These are phyloP conservation scores for Drosophila quadrilineata DNA, from an alignment of 1,140 invertebrate genomes.

Conservation along the genomic window DNA sequence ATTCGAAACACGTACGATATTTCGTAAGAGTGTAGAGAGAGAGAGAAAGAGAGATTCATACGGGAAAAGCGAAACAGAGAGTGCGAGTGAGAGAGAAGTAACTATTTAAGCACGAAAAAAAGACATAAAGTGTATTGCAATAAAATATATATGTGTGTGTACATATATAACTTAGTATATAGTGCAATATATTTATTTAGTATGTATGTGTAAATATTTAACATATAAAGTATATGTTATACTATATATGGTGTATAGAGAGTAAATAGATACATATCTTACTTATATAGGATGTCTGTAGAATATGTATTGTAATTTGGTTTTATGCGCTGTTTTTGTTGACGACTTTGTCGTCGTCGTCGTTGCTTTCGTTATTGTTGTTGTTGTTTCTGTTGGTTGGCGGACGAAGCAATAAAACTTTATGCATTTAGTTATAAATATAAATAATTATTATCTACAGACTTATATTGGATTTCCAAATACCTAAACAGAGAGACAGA, in stretches of 20 bases:
- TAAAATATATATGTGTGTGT: conserved; percentile 44
- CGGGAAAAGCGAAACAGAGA: too few species aligned
- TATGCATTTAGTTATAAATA: conserved; percentile 78
- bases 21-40: too few species aligned
- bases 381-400: too few species aligned
- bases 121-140: conserved; percentile 24
- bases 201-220: conserved; percentile 12
- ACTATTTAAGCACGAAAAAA: conserved; percentile 13
- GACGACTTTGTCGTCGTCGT: conserved; percentile 69
- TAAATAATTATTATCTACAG: conserved; percentile 74
- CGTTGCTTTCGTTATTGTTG: too few species aligned
- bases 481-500: not conserved
- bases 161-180: conserved; percentile 34
- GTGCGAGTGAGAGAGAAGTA: not conserved
- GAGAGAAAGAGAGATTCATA: too few species aligned
- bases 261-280: conserved; percentile 4
- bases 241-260: conserved; percentile 25
- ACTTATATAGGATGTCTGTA: conserved; percentile 36
- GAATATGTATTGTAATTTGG: conserved; percentile 60
- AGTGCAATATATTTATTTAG: conserved; percentile 2
- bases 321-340: conserved; percentile 72
- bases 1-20: not conserved
- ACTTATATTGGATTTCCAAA: conserved; percentile 56
- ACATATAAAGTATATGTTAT: too few species aligned
- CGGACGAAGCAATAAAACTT: conserved; percentile 62